Evolutionary conservation across 2,797 vertebrate species (phyloP), one percentile per base, ranked within the genome.

Genomic region (Silurus lanzhouensis): DNA sequence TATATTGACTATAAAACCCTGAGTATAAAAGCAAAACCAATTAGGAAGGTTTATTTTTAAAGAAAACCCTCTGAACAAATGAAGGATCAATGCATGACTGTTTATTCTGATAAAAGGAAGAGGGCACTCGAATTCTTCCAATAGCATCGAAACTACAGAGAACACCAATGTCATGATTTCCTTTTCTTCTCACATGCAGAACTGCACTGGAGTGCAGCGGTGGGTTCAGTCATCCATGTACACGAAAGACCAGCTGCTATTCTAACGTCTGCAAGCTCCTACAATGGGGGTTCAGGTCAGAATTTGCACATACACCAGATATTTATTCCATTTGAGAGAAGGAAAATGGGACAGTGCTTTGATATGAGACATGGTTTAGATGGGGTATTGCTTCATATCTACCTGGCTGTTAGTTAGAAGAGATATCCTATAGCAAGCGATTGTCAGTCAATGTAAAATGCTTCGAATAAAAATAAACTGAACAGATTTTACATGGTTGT

Each of bases 101-200:
- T 83, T 87, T 83, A 84, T 87, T 87, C 12, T 66, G 81, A 52
- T 48, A 22, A 72, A 52, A 52, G 6, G 22, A 27, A 22, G 9
- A n/a, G 48, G 20, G 57, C 17, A 27, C 27, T 44, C 0, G 3
- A 86, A 70, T 68, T 22, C 64, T 83, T 57, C 72, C 12, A 58
- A 60, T 64, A 15, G 61, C 61, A 52, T 31, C 15, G 55, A 75
- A 81, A 66, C 76, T 75, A 80, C 82, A 81, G 48, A 52, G 60
- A 74, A 67, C 58, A n/a, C 15, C 68, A 46, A 84, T 22, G 61
- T 83, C 60, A n/a, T 68, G 44, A 63, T 72, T 66, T 67, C n/a
- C 31, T 66, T 57, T 83, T 10, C 67, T 67, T 81, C 76, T 84
- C 76, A 48, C 76, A 75, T 87, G 86, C 82, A 85, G 75, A 71